phyloP scores from a whole-genome alignment of 1,140 invertebrate species.

The Lordiphosa stackelbergi region DNA sequence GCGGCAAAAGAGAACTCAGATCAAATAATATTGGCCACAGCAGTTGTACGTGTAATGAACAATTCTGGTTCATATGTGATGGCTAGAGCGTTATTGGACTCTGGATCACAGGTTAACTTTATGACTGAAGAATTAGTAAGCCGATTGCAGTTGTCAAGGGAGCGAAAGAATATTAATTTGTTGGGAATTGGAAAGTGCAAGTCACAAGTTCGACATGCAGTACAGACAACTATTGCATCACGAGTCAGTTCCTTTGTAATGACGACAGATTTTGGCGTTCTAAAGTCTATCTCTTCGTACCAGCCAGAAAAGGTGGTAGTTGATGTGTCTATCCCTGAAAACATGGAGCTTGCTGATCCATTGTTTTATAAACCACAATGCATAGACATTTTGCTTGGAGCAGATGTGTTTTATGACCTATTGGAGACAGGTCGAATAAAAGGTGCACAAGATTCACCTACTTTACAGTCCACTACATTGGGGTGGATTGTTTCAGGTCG shows the following conservation, averaged over 20 bases:
- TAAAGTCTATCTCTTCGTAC: background rate
- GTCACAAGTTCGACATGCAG: background rate
- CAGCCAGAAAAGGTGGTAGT: background rate
- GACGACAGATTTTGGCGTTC: background rate
- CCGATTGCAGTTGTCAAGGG: background rate
- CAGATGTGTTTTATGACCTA: background rate
- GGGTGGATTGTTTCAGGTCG: background rate
- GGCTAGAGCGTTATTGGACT: too few relatives aligned
- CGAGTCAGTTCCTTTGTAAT: too few relatives aligned
- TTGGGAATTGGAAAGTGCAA: background rate
- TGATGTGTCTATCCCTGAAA: background rate
- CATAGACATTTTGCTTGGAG: background rate
- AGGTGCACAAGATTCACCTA: background rate
- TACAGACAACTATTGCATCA: background rate
- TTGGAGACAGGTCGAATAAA: too few relatives aligned
- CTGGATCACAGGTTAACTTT: too few relatives aligned
- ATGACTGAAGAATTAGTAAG: background rate
- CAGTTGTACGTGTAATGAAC: too few relatives aligned
- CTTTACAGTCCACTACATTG: background rate
- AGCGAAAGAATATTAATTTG: too few relatives aligned
- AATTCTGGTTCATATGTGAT: too few relatives aligned
- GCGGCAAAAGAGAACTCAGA: too few relatives aligned
- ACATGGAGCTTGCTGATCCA: too few relatives aligned
- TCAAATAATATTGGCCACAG: too few relatives aligned
- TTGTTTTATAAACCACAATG: background rate